Percentiles rank a stretch among this genome's conserved stretches.
Conservation (phyloP, 2,113 vertebrate genomes). For the Rhipidura dahli region DNA sequence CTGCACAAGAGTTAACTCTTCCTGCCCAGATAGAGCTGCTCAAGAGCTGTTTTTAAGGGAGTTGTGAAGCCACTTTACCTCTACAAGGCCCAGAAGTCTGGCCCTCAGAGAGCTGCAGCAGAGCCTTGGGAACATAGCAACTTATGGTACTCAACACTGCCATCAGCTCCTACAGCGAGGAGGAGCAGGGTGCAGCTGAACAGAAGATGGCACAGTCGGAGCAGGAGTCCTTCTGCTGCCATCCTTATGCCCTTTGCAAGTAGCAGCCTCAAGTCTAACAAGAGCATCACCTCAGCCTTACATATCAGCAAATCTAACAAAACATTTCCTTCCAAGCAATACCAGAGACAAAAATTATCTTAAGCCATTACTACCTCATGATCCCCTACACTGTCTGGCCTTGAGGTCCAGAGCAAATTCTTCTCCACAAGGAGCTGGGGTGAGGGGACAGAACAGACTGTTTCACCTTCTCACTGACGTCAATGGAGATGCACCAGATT, state of each 20-base stretch:
- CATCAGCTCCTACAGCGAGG: not conserved
- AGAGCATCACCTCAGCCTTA: not conserved
- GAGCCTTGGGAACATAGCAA: not conserved
- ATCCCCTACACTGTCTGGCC: not conserved
- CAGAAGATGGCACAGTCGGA: not conserved
- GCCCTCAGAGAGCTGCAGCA: not conserved
- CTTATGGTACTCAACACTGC: not conserved
- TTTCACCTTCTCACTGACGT: not conserved
- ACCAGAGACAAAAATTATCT: not conserved
- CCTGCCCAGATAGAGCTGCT: not conserved
- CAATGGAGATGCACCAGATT: not conserved
- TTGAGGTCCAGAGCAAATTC: not conserved
- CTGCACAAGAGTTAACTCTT: not conserved
- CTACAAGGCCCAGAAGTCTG: not conserved
- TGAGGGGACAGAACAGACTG: not conserved
- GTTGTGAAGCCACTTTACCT: not conserved
- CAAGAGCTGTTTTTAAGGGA: not conserved
- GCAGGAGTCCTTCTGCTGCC: not conserved
- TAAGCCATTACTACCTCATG: not conserved
- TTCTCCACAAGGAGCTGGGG: not conserved
- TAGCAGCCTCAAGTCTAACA: not conserved
- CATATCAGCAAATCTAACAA: not conserved
- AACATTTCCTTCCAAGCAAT: not conserved
- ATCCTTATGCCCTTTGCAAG: not conserved
- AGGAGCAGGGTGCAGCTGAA: not conserved